Conservation (phyloP, 2,797 vertebrate genomes). For the Sitta carolinensis region DNA sequence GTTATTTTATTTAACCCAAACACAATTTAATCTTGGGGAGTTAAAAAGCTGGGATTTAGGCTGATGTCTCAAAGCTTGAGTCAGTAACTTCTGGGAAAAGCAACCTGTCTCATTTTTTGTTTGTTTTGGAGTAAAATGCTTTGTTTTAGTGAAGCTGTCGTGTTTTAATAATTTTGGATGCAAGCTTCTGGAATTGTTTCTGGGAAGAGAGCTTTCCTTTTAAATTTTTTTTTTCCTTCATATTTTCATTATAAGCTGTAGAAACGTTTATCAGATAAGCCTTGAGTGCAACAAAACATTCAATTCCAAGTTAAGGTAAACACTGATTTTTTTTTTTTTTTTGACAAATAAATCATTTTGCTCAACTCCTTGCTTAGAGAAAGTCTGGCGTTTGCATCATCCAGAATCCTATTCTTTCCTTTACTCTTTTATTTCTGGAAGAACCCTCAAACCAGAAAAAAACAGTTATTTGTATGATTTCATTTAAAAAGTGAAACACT, state of each 20-base stretch:
- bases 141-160: neutral
- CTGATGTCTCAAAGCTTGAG: neutral
- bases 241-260: neutral
- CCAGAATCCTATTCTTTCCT: neutral
- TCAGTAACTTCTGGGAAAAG: neutral
- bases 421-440: neutral
- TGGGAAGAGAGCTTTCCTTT: neutral
- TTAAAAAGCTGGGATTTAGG: neutral
- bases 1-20: neutral
- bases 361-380: neutral
- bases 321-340: neutral
- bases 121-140: neutral
- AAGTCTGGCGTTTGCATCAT: neutral
- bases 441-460: neutral
- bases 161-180: neutral
- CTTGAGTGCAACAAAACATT: neutral
- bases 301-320: neutral
- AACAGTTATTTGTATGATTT: accelerated
- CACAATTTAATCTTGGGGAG: neutral
- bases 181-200: neutral
- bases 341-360: neutral
- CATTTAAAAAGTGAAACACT: neutral
- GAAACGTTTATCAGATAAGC: neutral
- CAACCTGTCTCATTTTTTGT: neutral
- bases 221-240: neutral